Conservation (phyloP, 2,113 vertebrate genomes). For the Patagioenas fasciata region DNA sequence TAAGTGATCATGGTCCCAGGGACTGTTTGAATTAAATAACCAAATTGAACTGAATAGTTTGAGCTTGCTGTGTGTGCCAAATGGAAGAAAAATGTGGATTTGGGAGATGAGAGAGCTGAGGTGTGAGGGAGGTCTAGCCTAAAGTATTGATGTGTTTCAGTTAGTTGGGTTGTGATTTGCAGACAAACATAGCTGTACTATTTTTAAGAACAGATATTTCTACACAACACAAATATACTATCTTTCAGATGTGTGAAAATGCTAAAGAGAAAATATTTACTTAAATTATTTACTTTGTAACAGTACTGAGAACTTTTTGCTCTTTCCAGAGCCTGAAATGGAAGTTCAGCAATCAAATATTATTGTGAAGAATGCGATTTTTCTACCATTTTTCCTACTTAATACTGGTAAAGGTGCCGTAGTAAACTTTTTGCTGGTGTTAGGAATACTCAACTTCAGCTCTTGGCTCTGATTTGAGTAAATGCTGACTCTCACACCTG, state of each 20-base stretch:
- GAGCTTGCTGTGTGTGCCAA: neutral
- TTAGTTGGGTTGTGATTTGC: neutral
- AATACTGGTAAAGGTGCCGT: neutral
- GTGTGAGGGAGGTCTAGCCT: neutral
- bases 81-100: neutral
- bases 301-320: neutral
- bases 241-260: neutral
- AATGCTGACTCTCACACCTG: neutral
- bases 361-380: neutral
- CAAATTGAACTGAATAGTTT: neutral
- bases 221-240: neutral
- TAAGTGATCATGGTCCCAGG: neutral
- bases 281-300: neutral
- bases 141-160: neutral
- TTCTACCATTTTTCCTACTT: fast-evolving
- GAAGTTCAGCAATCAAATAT: neutral
- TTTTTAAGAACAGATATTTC: neutral
- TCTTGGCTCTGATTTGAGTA: neutral
- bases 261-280: neutral
- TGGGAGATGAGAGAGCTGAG: neutral
- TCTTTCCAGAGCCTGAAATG: neutral
- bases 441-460: neutral
- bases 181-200: neutral
- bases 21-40: neutral
- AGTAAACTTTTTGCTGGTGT: neutral